Evolutionary conservation across 2,888 invertebrate species (phyloP).

Genomic region (Piscicola geometra): DNA sequence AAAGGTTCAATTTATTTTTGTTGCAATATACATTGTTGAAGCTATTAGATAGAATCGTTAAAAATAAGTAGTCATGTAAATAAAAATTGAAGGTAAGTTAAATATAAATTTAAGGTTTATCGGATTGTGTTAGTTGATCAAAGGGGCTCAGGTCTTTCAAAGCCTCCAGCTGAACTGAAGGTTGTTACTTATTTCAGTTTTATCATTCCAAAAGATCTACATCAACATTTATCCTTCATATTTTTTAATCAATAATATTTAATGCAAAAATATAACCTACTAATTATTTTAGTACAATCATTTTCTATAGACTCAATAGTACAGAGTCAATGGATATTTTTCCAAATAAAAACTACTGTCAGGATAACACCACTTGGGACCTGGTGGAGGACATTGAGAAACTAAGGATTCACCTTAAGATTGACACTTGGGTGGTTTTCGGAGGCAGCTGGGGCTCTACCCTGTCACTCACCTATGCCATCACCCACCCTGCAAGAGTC

Average conservation of each 20-base stretch:
- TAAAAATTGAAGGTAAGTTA: no score
- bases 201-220: not conserved
- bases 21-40: no score
- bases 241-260: not conserved
- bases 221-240: not conserved
- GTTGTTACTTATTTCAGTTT: constrained; percentile 38
- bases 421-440: constrained; percentile 53
- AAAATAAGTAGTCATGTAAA: no score
- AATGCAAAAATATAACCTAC: no score
- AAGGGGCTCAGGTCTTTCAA: constrained; percentile 50
- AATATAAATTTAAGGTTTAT: constrained; percentile 42
- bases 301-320: no score
- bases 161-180: constrained; percentile 49
- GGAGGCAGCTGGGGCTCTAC: constrained; percentile 54
- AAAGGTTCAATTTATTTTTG: constrained; percentile 3
- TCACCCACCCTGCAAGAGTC: constrained; percentile 49
- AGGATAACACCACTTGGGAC: constrained; percentile 53
- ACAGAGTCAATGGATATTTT: no score
- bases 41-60: no score
- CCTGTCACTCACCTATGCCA: constrained; percentile 49
- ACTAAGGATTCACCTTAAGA: constrained; percentile 47
- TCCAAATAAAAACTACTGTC: no score
- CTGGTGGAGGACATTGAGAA: constrained; percentile 52
- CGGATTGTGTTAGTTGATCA: constrained; percentile 50
- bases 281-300: no score